phyloP scores from a whole-genome alignment of 1,140 invertebrate genomes.

The Euura saliciscinereae region DNA sequence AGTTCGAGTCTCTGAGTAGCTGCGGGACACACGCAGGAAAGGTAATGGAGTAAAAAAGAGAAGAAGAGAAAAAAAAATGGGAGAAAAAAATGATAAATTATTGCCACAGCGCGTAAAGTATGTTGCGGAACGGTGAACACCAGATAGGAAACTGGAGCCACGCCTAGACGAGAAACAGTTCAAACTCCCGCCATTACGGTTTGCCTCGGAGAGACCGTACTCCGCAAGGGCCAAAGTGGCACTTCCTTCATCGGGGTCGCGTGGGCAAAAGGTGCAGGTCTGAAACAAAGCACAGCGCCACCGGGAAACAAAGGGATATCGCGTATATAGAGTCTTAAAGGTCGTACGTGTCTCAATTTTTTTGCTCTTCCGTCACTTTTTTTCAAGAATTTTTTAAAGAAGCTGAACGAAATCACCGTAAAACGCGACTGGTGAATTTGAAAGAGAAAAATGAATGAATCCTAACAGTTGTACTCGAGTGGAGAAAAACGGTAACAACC shows the following conservation, averaged over 20 bases:
- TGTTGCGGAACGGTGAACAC: background rate
- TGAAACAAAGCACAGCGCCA: background rate
- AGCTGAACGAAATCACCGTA: too few relatives aligned
- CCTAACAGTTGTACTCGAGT: too few relatives aligned
- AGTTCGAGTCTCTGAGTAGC: too few relatives aligned
- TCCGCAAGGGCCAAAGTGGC: background rate
- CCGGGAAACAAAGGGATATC: slow-evolving; percentile 4
- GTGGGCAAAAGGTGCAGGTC: background rate
- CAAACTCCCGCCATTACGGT: slow-evolving; percentile 1
- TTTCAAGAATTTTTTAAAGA: too few relatives aligned
- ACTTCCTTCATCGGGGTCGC: background rate
- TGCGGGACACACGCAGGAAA: too few relatives aligned
- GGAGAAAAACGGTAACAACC: background rate
- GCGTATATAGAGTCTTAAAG: background rate
- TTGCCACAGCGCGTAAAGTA: background rate
- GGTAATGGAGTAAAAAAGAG: too few relatives aligned
- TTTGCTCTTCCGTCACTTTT: background rate
- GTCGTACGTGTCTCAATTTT: background rate
- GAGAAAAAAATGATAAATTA: slow-evolving; percentile 2
- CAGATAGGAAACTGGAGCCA: slow-evolving; percentile 1
- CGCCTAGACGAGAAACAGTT: slow-evolving; percentile 6
- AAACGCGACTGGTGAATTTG: too few relatives aligned
- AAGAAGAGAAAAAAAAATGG: background rate
- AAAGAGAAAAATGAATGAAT: too few relatives aligned
- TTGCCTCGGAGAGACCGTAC: background rate